phyloP scores from a whole-genome alignment of 35 echinoderm and acorn worm genomes.

The Holothuria glaberrima region DNA sequence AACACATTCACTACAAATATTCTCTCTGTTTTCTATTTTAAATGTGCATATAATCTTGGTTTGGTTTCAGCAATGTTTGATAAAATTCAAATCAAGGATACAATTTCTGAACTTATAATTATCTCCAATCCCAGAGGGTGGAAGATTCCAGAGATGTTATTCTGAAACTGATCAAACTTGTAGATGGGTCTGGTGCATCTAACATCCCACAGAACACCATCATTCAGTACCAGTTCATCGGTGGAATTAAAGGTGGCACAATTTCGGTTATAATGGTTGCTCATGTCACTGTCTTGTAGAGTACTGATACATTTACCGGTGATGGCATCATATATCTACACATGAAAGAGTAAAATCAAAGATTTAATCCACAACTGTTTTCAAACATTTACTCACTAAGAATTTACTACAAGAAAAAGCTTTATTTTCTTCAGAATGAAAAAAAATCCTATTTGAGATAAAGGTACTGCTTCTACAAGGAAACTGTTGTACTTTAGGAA shows the following conservation, averaged over 20 bases:
- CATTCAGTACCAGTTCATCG: slow-evolving; percentile 92
- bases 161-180: slow-evolving; percentile 99
- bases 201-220: slow-evolving; percentile 96
- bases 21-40: too few species aligned
- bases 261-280: slow-evolving; percentile 94
- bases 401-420: too few species aligned
- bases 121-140: slow-evolving; percentile 85
- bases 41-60: too few species aligned
- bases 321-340: slow-evolving; percentile 91
- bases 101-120: slow-evolving; percentile 99
- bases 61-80: too few species aligned
- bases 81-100: slow-evolving; percentile 77
- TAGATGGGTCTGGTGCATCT: slow-evolving; percentile 79
- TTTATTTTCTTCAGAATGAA: too few species aligned
- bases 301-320: slow-evolving; percentile 80
- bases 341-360: not conserved
- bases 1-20: too few species aligned
- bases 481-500: too few species aligned
- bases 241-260: slow-evolving; percentile 97
- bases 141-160: slow-evolving; percentile 87
- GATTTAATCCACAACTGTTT: too few species aligned
- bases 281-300: slow-evolving; percentile 70
- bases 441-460: too few species aligned
- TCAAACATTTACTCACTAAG: too few species aligned
- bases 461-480: too few species aligned